Base-by-base conservation (phyloP, 1,140 invertebrate genomes). In the Penaeus chinensis region DNA sequence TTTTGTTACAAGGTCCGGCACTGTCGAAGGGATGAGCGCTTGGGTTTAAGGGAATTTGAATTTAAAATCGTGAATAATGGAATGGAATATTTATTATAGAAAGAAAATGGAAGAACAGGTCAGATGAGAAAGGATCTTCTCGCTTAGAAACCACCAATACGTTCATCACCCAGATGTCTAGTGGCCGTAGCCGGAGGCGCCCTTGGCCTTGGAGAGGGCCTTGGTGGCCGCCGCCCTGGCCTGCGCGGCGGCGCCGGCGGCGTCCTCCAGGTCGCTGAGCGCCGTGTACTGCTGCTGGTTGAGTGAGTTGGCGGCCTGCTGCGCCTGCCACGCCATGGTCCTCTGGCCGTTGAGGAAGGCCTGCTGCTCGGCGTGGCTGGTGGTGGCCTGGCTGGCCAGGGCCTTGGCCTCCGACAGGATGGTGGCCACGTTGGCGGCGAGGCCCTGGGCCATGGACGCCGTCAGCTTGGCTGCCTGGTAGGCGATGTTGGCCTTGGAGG, bases 291-390 rank as follows among this genome's bases (percentile, higher is more conserved):
- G 71, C 71, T 74, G 71, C 24, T 74, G 71, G 71, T 74, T 27
- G 71, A 74, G 71, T 5, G 71, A 74, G 71, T 74, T 74, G 10
- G 71, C 71, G 27, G 71, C 71, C 71, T 74, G 71, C 19, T 74
- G 71, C 18, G 71, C 71, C 71, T 32, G 24, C 71, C 71, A 74
- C 18, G 71, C 71, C 71, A 74, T 74, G 71, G 71, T 37, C 13
- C 42, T 74, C 71, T 74, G 71, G 24, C 20, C 27, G 20, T 24
- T 19, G 10, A 74, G 71, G 71, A 74, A 27, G 27, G n/a, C 71
- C 42, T 74, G 27, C 20, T 74, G 71, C 27, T 27, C 71, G 16
- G 71, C 71, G 20, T 32, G 71, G 24, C 71, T 74, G 71, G 27
- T 74, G 71, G 71, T 20, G 27, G 71, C 71, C 71, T 74, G 71